Base-by-base conservation (phyloP, 2,113 vertebrate genomes). In the Sorex fumeus region DNA sequence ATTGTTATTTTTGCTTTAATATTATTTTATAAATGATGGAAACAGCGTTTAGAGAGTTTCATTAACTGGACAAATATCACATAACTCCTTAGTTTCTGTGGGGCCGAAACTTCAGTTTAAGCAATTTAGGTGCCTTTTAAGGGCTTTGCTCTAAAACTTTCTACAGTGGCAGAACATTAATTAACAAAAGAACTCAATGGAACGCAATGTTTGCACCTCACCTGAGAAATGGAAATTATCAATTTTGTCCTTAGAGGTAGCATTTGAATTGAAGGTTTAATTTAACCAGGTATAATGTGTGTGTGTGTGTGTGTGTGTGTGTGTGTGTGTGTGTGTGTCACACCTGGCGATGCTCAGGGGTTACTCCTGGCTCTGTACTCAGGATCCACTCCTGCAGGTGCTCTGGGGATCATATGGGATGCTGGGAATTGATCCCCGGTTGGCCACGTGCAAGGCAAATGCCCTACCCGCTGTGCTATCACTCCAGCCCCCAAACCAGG, bases 241-340 rank as follows among this genome's bases (percentile, higher is more conserved):
- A 19, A 82, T 84, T 90, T 92, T 84, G 19, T 81, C 40, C 32
- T 82, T 4, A 21, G 23, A 91, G 1, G 11, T 62, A 64, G 69
- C 36, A 85, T 91, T 76, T 82, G 50, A 90, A 86, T 53, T 88
- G n/a, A 88, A 45, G 34, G 8, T 72, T 76, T 18, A 84, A 57
- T 92, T 94, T 88, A 36, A 85, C 28, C n/a, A 45, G 18, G 8
- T 69, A 45, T 45, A 47, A n/a, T n/a, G n/a, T n/a, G n/a, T n/a
- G n/a, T n/a, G n/a, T n/a, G n/a, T n/a, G n/a, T n/a, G n/a, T n/a
- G n/a, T n/a, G n/a, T n/a, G n/a, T n/a, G n/a, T n/a, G n/a, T n/a
- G n/a, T n/a, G n/a, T n/a, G n/a, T n/a, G n/a, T n/a, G n/a, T n/a
- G n/a, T n/a, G n/a, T n/a, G n/a, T n/a, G n/a, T n/a, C n/a, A n/a